Conservation (phyloP, 2,888 invertebrate species). For the Drosophila nigricruria region DNA sequence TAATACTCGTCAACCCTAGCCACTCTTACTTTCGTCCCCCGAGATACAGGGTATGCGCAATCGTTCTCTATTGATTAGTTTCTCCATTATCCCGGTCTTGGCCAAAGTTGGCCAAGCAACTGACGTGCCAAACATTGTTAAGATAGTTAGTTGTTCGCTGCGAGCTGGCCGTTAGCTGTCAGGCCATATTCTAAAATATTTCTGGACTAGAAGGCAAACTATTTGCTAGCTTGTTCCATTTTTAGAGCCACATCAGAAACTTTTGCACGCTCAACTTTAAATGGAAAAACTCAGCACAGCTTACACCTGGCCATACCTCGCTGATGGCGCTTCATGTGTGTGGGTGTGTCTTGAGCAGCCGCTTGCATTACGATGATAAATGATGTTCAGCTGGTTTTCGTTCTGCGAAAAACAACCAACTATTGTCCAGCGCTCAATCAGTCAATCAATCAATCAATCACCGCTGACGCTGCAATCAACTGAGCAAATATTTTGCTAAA, state of each 20-base stretch:
- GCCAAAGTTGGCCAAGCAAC: conserved; percentile 28
- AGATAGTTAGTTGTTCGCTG: conserved; percentile 52
- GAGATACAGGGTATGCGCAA: conserved; percentile 2
- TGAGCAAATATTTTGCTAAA: conserved; percentile 57
- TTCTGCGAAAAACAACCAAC: conserved; percentile 14
- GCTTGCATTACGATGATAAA: conserved; percentile 44
- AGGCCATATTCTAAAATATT: conserved; percentile 38
- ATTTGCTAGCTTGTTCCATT: conserved; percentile 38
- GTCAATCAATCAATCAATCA: conserved; percentile 58
- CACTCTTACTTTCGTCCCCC: neutral
- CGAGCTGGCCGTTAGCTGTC: conserved; percentile 40
- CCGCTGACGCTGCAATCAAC: conserved; percentile 62
- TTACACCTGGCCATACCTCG: conserved; percentile 3
- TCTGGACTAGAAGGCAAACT: conserved; percentile 37
- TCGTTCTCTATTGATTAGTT: conserved; percentile 58
- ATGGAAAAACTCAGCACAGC: conserved; percentile 41
- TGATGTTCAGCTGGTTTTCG: conserved; percentile 21
- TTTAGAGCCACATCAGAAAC: conserved; percentile 21
- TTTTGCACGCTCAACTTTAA: conserved; percentile 53
- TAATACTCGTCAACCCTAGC: neutral
- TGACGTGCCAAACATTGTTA: conserved; percentile 65
- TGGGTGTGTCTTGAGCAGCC: conserved; percentile 25
- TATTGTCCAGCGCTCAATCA: conserved; percentile 37
- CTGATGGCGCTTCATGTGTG: conserved; percentile 33
- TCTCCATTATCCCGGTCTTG: neutral